A percentile compares a stretch with the other conserved stretches of the same genome.
Evolutionary conservation across 2,888 invertebrate genomes (phyloP).

Genomic region (Priocnemis perturbator): DNA sequence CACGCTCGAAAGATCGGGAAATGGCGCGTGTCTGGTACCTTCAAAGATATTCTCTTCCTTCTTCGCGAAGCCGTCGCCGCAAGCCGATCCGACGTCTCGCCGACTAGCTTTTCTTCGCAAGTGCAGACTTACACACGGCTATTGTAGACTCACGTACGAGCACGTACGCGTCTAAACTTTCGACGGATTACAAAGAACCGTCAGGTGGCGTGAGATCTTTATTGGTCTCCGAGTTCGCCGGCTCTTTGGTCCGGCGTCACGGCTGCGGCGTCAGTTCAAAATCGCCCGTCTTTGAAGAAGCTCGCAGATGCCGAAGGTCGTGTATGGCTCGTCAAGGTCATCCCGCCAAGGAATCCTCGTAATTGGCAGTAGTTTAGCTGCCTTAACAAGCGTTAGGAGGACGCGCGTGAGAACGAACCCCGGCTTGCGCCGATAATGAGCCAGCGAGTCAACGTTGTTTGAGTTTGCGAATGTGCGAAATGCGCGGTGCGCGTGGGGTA

Average conservation of each 20-base stretch:
- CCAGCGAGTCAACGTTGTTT: too few species aligned
- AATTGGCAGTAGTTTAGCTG: too few species aligned
- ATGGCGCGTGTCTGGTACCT: conserved; percentile 62
- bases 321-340: too few species aligned
- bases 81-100: conserved; percentile 20
- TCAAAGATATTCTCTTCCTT: conserved; percentile 48
- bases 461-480: too few species aligned
- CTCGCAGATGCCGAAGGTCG: too few species aligned
- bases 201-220: conserved; percentile 49
- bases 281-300: background rate
- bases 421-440: too few species aligned
- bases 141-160: conserved; percentile 7
- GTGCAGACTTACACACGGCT: background rate
- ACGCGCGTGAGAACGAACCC: too few species aligned
- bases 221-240: conserved; percentile 26
- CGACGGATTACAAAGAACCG: conserved; percentile 16
- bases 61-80: conserved; percentile 28
- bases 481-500: too few species aligned
- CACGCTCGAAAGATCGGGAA: conserved; percentile 62
- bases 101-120: conserved; percentile 20
- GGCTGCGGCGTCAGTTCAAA: background rate
- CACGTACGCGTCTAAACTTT: conserved; percentile 22
- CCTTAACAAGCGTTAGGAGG: too few species aligned
- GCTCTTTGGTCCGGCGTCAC: too few species aligned
- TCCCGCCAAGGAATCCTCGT: too few species aligned